Evolutionary conservation across 1,140 invertebrate genomes (phyloP), one percentile per base, ranked within the genome.

Genomic region (Lasioglossum albipes): DNA sequence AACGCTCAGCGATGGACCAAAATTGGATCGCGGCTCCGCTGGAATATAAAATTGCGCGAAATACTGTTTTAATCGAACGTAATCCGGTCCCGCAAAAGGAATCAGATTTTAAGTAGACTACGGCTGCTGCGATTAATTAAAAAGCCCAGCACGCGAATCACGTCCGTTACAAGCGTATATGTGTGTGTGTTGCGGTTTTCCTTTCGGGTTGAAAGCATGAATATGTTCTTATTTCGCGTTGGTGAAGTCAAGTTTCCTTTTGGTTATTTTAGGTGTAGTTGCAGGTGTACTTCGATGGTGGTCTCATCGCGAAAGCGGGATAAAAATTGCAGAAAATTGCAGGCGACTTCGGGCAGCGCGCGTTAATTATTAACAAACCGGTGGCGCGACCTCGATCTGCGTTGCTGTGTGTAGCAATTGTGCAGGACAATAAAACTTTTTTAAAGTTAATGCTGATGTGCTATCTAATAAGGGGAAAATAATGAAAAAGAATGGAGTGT

Each of bases 281-380:
- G 18, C 27, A 36, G 59, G 59, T 66, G 65, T 18, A 41, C 36
- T 72, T 67, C 31, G 18, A 59, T 36, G 16, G 62, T 16, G 36
- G 36, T 22, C 31, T n/a, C 20, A 41, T 64, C 27, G 64, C 12
- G 42, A 62, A 78, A 73, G 41, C 27, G 13, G 65, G 22, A 61
- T 73, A 68, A 72, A 82, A 78, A 78, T 78, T 74, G 10, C 61
- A 59, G 22, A 22, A 72, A 45, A 36, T 64, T 62, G n/a, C 49
- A 16, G 54, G 10, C 27, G 13, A 20, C 57, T 31, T 59, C 16
- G n/a, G 20, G 12, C 41, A 1, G 18, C 0, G 61, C 31, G 20
- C 59, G 70, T 71, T 65, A 81, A 76, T 71, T 75, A 76, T 81
- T 71, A 49, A 81, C 66, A 27, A 59, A 22, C 22, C 36, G 5